Conservation (phyloP, 2,888 invertebrate species). For the Melinaea menophilus region DNA sequence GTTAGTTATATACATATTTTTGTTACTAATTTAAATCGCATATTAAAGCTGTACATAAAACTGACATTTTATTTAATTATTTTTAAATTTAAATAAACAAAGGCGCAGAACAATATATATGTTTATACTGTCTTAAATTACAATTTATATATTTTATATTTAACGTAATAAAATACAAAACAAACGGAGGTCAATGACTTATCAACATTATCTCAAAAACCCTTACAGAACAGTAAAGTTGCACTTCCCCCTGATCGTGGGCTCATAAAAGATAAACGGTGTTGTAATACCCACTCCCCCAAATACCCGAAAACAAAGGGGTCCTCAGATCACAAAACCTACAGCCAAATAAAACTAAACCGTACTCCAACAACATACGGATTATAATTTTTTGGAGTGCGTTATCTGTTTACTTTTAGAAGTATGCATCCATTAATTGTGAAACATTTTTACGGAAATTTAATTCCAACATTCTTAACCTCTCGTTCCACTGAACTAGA, state of each 20-base stretch:
- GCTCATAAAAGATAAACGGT: conserved; percentile 34
- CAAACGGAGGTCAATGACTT: conserved; percentile 19
- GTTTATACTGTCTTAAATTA: neutral
- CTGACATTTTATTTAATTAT: too few relatives aligned
- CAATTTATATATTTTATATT: neutral
- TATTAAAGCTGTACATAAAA: too few relatives aligned
- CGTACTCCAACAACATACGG: neutral
- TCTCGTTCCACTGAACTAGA: too few relatives aligned
- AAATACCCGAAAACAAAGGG: conserved; percentile 35
- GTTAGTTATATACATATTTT: too few relatives aligned
- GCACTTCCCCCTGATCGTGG: conserved; percentile 23
- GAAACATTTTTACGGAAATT: neutral
- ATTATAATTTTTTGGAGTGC: neutral
- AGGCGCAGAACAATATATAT: too few relatives aligned
- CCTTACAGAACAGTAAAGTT: conserved; percentile 23
- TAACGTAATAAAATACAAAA: neutral
- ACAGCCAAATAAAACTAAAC: neutral
- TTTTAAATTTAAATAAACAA: too few relatives aligned
- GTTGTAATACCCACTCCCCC: conserved; percentile 40
- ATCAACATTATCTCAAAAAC: conserved; percentile 20
- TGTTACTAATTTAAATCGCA: too few relatives aligned
- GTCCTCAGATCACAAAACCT: conserved; percentile 18
- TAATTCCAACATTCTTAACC: too few relatives aligned
- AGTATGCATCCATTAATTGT: neutral
- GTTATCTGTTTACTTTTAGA: neutral